These are phyloP conservation scores for Drosophila suzukii DNA, from an alignment of 1,140 invertebrate species.

Conservation along the genomic window DNA sequence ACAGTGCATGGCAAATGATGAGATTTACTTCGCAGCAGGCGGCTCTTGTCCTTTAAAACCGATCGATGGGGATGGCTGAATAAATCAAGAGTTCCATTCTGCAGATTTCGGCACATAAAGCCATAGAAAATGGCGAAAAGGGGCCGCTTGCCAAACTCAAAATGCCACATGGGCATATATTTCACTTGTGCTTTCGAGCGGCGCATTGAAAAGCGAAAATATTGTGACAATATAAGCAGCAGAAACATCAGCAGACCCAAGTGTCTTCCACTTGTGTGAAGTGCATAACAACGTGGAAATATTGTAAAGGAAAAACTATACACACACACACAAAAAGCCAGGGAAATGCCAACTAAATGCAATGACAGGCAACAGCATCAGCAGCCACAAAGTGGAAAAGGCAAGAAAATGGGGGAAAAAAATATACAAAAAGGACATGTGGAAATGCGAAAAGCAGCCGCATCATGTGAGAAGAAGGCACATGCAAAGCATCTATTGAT, in stretches of 20 bases:
- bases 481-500: slow-evolving; percentile 71
- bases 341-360: slow-evolving; percentile 28
- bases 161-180: slow-evolving; percentile 79
- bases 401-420: background rate
- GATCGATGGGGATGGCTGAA: slow-evolving; percentile 57
- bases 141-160: slow-evolving; percentile 61
- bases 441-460: slow-evolving; percentile 37
- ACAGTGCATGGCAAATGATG: slow-evolving; percentile 70
- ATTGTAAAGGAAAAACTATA: slow-evolving; percentile 78
- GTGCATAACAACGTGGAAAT: slow-evolving; percentile 80
- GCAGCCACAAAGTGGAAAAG: slow-evolving; percentile 25
- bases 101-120: slow-evolving; percentile 47
- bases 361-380: slow-evolving; percentile 40
- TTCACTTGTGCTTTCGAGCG: slow-evolving; percentile 79
- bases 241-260: slow-evolving; percentile 46
- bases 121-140: slow-evolving; percentile 14
- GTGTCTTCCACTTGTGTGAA: slow-evolving; percentile 68
- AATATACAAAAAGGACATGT: slow-evolving; percentile 22
- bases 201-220: slow-evolving; percentile 81
- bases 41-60: slow-evolving; percentile 14
- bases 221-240: slow-evolving; percentile 74
- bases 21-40: slow-evolving; percentile 42
- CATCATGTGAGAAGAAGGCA: slow-evolving; percentile 35
- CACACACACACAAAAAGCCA: background rate
- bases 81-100: slow-evolving; percentile 76